A percentile compares a stretch with the other conserved stretches of the same genome.
Evolutionary conservation across 2,888 invertebrate species (phyloP).

Genomic region (Phengaris arion): DNA sequence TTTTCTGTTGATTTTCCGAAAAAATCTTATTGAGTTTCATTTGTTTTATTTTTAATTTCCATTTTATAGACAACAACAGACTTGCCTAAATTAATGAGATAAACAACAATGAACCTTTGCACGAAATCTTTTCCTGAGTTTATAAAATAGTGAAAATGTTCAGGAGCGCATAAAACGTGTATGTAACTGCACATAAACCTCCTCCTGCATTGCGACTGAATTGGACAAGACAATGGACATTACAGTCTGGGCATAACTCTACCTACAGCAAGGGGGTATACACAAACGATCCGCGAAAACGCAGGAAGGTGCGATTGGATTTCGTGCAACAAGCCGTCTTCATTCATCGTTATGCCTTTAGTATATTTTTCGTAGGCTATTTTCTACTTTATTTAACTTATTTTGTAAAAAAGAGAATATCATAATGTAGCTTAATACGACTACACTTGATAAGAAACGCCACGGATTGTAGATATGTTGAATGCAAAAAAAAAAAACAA

Average conservation of each 20-base stretch:
- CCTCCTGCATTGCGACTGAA: slow-evolving; percentile 24
- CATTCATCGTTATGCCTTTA: too few species aligned
- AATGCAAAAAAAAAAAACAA: too few species aligned
- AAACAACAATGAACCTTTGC: not conserved
- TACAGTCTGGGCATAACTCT: slow-evolving; percentile 19
- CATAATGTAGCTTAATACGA: too few species aligned
- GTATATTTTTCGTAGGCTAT: too few species aligned
- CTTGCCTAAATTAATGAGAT: not conserved
- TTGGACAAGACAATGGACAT: slow-evolving; percentile 26
- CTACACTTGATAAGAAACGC: too few species aligned
- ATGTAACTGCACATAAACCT: slow-evolving; percentile 11
- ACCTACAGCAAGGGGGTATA: not conserved
- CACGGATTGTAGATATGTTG: too few species aligned
- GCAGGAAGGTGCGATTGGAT: not conserved
- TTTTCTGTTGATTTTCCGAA: too few species aligned
- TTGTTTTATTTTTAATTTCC: too few species aligned
- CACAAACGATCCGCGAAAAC: not conserved
- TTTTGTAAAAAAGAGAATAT: too few species aligned
- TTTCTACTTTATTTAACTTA: too few species aligned
- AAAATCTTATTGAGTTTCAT: too few species aligned
- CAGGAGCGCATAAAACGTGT: slow-evolving; percentile 7
- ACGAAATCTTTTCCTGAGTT: slow-evolving; percentile 3
- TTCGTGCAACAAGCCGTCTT: too few species aligned
- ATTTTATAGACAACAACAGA: not conserved
- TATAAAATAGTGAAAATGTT: slow-evolving; percentile 8